Percentiles rank a stretch among this genome's conserved stretches.
Evolutionary conservation across 2,113 vertebrate species (phyloP).

Genomic region (Girardinichthys multiradiatus): DNA sequence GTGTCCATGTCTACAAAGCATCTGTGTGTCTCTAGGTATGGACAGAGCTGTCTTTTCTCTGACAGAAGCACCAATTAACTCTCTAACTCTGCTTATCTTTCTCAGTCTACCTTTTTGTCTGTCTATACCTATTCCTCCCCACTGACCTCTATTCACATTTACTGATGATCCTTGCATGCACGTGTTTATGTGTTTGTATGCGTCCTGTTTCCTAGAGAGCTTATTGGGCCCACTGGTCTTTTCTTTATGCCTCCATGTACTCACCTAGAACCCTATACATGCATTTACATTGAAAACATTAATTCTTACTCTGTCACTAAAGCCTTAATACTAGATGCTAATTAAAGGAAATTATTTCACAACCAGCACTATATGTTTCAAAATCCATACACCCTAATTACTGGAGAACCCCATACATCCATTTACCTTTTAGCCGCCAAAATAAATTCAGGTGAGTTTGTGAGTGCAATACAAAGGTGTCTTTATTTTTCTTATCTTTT

Average conservation of each 20-base stretch:
- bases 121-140: conserved; percentile 38
- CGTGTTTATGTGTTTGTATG: conserved; percentile 6
- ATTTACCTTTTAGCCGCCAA: not conserved
- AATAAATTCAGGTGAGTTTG: not conserved
- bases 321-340: conserved; percentile 48
- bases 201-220: conserved; percentile 40
- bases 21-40: conserved; percentile 12
- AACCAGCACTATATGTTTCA: not conserved
- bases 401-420: not conserved
- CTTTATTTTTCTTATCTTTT: not conserved
- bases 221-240: conserved; percentile 41
- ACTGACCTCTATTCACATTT: conserved; percentile 60
- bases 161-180: conserved; percentile 63
- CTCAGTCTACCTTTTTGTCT: conserved; percentile 12
- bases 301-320: conserved; percentile 25
- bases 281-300: conserved; percentile 8
- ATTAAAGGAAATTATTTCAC: conserved; percentile 51
- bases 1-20: conserved; percentile 8
- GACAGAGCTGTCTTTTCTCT: conserved; percentile 55
- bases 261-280: conserved; percentile 3
- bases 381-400: conserved; percentile 1
- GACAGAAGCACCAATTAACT: conserved; percentile 75
- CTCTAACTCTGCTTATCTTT: conserved; percentile 26
- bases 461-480: not conserved
- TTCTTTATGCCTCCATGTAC: not conserved